Base-by-base conservation (phyloP, 2,888 invertebrate species). In the Melipona beecheii region DNA sequence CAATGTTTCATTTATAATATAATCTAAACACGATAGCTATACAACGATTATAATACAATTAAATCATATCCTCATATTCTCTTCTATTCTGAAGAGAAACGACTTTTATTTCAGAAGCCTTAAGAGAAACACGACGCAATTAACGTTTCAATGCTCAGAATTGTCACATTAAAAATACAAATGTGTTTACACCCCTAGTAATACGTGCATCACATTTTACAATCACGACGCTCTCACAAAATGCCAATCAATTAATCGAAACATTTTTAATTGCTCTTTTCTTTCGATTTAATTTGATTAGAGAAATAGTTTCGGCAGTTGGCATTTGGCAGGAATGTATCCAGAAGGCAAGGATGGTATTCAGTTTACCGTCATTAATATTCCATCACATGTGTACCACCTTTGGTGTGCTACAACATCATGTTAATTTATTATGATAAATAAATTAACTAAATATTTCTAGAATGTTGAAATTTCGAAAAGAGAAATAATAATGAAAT, bases 331-430 rank as follows among this genome's bases (percentile, higher is more conserved):
- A 91, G 93, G 93, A 93, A 93, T 93, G 93, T 93, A 86, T 91
- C 91, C 91, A 91, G 85, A 90, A 89, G 87, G 84, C 89, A 88
- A 88, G 84, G 83, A 87, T 84, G 52, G 66, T 69, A 54, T 72
- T 62, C 81, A 69, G 56, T 82, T 88, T 86, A 88, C 71, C 84
- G 87, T 89, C 83, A 76, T 81, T 86, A 82, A 75, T 87, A 87
- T 76, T 88, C 90, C 89, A 93, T 94, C 93, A 94, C 93, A 94
- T 94, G 91, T 94, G 94, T 85, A 94, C 92, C 85, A 94, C 94
- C 85, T 94, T 94, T 85, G 94, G 94, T 73, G 94, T 94, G 86
- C 94, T 94, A 86, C 31, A 92, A 49, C 21, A 36, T 73, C 4
- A 4, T 24, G 5, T 72, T 72, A 36, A 31, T n/a, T n/a, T 56